Percentiles rank a stretch among this genome's conserved stretches.
Evolutionary conservation across 1,140 invertebrate species (phyloP).

Genomic region (Drosophila mojavensis): DNA sequence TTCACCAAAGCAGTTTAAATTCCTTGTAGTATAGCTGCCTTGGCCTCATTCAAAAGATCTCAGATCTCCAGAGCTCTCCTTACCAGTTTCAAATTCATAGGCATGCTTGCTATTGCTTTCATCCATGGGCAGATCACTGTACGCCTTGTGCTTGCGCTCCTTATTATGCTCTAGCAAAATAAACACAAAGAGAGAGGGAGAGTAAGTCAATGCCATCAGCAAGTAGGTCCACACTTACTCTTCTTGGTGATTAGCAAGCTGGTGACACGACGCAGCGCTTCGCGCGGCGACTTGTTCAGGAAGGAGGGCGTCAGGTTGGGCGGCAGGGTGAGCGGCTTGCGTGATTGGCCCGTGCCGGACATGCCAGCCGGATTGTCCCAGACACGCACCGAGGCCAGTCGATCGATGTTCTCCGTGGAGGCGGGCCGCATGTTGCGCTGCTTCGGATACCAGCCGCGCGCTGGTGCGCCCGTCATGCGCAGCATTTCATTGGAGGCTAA

Average conservation of each 20-base stretch:
- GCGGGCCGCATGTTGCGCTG: conserved; percentile 89
- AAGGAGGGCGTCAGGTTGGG: conserved; percentile 93
- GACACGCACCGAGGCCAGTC: conserved; percentile 85
- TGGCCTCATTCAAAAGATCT: no score
- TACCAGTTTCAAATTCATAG: conserved; percentile 72
- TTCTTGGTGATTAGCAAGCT: conserved; percentile 92
- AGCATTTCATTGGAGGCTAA: conserved; percentile 90
- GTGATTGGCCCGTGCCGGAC: conserved; percentile 80
- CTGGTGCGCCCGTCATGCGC: conserved; percentile 90
- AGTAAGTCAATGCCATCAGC: no score
- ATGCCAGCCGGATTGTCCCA: conserved; percentile 83
- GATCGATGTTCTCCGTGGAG: conserved; percentile 93
- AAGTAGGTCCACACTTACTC: conserved; percentile 46
- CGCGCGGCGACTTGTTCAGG: conserved; percentile 93
- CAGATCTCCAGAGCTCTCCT: background rate
- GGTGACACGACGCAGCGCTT: conserved; percentile 92
- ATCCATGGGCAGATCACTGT: conserved; percentile 69
- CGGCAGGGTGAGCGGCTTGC: conserved; percentile 91
- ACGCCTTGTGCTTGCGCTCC: conserved; percentile 76
- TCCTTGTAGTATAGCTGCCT: no score
- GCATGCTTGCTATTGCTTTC: conserved; percentile 69
- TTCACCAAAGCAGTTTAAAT: no score
- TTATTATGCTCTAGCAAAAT: conserved; percentile 59
- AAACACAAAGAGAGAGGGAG: background rate
- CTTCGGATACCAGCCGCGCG: conserved; percentile 92